These are phyloP conservation scores for Eupithecia subfuscata DNA, from an alignment of 2,888 invertebrate species.

Conservation along the genomic window DNA sequence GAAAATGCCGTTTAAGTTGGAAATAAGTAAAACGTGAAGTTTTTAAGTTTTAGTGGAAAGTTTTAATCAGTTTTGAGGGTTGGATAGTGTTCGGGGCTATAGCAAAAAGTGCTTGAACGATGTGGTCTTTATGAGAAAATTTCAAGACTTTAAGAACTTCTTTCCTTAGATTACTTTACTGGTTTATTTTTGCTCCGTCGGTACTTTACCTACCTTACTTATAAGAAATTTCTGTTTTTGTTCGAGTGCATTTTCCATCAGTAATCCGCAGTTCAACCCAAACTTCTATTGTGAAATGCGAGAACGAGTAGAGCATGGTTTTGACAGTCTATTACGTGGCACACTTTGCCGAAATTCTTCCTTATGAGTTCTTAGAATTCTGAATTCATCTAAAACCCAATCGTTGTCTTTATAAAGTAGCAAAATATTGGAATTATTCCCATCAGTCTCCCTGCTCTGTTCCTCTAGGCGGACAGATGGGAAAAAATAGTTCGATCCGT, in stretches of 20 bases:
- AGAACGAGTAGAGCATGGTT: not conserved
- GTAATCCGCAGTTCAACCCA: not conserved
- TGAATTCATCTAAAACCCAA: not conserved
- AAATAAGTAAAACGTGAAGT: constrained; percentile 32
- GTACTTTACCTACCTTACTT: not conserved
- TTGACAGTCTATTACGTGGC: not conserved
- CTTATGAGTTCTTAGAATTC: not conserved
- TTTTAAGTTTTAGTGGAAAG: constrained; percentile 51
- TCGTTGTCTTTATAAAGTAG: too few relatives aligned
- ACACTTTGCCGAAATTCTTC: too few relatives aligned
- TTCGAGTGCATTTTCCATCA: not conserved
- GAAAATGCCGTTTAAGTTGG: constrained; percentile 32
- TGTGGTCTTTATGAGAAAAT: constrained; percentile 8
- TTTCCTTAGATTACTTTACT: not conserved
- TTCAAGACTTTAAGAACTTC: constrained; percentile 8
- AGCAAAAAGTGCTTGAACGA: constrained; percentile 14
- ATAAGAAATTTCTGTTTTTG: not conserved
- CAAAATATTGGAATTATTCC: too few relatives aligned
- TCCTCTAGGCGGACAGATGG: too few relatives aligned
- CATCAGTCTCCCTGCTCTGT: too few relatives aligned
- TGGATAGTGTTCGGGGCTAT: constrained; percentile 32
- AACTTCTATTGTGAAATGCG: not conserved
- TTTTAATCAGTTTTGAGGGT: constrained; percentile 28
- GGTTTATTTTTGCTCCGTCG: not conserved
- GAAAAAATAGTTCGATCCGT: too few relatives aligned